Evolutionary conservation across 2,797 vertebrate genomes (phyloP).

Genomic region (Hydrophis major): DNA sequence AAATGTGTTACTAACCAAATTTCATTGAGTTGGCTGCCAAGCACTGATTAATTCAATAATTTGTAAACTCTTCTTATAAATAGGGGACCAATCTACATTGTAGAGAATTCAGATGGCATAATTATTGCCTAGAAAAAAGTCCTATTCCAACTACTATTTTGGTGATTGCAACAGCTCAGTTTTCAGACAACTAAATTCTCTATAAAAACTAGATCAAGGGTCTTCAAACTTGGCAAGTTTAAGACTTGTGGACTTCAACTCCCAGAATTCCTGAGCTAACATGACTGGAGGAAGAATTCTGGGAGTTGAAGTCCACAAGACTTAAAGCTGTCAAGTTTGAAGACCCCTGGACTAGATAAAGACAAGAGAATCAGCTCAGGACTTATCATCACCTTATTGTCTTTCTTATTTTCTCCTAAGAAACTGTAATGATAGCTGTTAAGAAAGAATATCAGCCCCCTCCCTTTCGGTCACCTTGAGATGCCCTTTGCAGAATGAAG

Average conservation of each 20-base stretch:
- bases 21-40: background rate
- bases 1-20: background rate
- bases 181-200: conserved; percentile 4
- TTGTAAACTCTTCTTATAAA: background rate
- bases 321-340: no score
- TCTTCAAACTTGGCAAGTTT: no score
- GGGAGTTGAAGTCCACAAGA: no score
- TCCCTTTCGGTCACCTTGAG: conserved; percentile 9
- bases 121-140: background rate
- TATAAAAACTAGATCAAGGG: background rate
- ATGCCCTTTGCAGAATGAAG: background rate
- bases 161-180: background rate
- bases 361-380: conserved; percentile 23
- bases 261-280: no score
- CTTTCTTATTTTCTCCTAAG: background rate
- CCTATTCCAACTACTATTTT: conserved; percentile 2
- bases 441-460: conserved; percentile 19
- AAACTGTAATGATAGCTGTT: background rate
- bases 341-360: background rate
- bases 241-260: no score
- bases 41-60: background rate
- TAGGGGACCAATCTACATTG: background rate
- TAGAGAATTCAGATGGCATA: background rate
- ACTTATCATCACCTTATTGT: background rate
- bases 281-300: no score